Evolutionary conservation across 2,797 vertebrate genomes (phyloP), one percentile per base, ranked within the genome.

Genomic region (Gymnothorax reevesii): DNA sequence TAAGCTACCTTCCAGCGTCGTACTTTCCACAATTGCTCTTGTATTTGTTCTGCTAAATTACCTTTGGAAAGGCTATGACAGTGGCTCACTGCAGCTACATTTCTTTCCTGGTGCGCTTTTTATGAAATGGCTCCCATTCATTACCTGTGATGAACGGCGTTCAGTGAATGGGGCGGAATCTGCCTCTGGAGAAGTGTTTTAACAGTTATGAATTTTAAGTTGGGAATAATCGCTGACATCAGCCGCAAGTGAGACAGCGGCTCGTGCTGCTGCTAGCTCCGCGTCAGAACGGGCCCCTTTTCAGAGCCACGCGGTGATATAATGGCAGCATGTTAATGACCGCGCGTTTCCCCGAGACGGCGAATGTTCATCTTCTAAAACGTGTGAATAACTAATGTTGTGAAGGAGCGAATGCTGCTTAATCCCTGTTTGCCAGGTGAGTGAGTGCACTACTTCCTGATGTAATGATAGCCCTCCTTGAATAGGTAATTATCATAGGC

Each of bases 151-250:
- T 57, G 64, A 83, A 80, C 33, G 71, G 57, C 60, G 55, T 80
- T 86, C 84, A 6, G 69, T 57, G 82, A 57, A 86, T 54, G 42
- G 17, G 7, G 57, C 84, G 13, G 27, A 83, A 79, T 88, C 57
- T 77, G 85, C 85, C 87, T 86, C 84, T 84, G 12, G 77, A 83
- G 87, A 60, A 73, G 84, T 60, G 42, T 85, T 86, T 83, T 88
- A 88, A 83, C 85, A 66, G 42, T 83, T 86, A 83, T 86, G 87
- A 86, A 88, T 86, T 83, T 73, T 88, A 60, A 88, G 55, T 57
- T 64, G 73, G 85, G 85, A 86, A 86, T 86, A 86, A 88, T 83
- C 52, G 87, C 87, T 85, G 87, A 88, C 33, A 75, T 86, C 84
- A 86, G 69, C 84, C 64, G 85, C 9, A 57, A 57, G 8, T 33